Conservation (phyloP, 1,140 invertebrate genomes). For the Aphelinus atriplicis region DNA sequence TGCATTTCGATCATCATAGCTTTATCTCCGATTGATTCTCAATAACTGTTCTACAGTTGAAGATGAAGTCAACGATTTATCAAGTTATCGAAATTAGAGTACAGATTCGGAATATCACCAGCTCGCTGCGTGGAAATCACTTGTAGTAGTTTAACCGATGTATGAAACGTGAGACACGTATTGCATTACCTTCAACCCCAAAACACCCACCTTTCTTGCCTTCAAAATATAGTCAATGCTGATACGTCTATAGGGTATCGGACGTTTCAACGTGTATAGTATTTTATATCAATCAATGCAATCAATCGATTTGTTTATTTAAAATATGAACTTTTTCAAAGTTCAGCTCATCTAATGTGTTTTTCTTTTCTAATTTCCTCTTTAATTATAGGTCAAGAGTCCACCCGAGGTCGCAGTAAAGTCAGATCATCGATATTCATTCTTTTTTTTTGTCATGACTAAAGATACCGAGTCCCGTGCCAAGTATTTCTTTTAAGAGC, state of each 20-base stretch:
- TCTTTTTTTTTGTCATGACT: neutral
- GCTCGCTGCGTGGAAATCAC: no score
- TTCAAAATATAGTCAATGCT: no score
- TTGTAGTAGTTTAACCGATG: neutral
- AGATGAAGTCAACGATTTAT: no score
- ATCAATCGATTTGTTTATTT: neutral
- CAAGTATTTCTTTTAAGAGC: slow-evolving; percentile 27
- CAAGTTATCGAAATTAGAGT: no score
- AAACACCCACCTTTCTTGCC: no score
- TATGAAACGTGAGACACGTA: neutral
- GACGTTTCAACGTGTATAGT: no score
- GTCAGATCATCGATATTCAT: slow-evolving; percentile 31
- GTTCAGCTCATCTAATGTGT: neutral
- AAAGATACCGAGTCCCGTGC: slow-evolving; percentile 3
- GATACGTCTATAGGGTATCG: no score
- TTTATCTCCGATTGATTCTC: no score
- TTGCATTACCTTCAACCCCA: neutral
- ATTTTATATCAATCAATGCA: no score
- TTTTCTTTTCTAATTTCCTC: slow-evolving; percentile 6
- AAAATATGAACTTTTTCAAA: neutral
- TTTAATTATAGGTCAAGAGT: slow-evolving; percentile 47
- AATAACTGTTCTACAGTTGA: no score
- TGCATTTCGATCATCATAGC: no score
- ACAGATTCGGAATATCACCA: no score
- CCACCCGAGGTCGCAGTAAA: slow-evolving; percentile 41